Evolutionary conservation across 1,140 invertebrate species (phyloP).

Genomic region (Leptinotarsa texana): DNA sequence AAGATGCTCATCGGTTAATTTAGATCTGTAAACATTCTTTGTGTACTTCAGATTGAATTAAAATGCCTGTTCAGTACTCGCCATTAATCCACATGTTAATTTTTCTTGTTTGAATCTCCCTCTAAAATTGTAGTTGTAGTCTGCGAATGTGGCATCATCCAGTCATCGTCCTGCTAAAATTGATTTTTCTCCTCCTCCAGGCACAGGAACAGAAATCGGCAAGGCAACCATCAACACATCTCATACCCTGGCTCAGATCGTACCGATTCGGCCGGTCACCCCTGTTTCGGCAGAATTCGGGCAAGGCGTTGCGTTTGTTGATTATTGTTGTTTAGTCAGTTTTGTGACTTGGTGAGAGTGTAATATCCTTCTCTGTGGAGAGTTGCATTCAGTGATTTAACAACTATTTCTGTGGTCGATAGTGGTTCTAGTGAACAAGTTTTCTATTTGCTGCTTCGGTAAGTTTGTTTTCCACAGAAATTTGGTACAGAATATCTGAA

Average conservation of each 20-base stretch:
- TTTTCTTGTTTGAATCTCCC: constrained; percentile 1
- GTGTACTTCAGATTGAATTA: no score
- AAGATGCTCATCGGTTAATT: no score
- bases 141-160: background rate
- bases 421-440: constrained; percentile 18
- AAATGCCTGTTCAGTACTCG: no score
- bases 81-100: background rate
- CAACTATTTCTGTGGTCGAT: constrained; percentile 12
- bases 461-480: background rate
- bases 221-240: constrained; percentile 15
- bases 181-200: background rate
- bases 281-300: constrained; percentile 15
- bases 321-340: constrained; percentile 26
- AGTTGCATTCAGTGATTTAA: constrained; percentile 16
- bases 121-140: background rate
- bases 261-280: constrained; percentile 1
- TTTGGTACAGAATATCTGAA: background rate
- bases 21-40: no score
- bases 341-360: constrained; percentile 20
- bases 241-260: constrained; percentile 4
- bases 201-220: constrained; percentile 3
- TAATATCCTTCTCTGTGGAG: background rate
- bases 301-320: constrained; percentile 18
- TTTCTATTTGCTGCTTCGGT: background rate
- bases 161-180: background rate